Evolutionary conservation across 2,797 vertebrate species (phyloP).

Genomic region (Sebastes iracundus): DNA sequence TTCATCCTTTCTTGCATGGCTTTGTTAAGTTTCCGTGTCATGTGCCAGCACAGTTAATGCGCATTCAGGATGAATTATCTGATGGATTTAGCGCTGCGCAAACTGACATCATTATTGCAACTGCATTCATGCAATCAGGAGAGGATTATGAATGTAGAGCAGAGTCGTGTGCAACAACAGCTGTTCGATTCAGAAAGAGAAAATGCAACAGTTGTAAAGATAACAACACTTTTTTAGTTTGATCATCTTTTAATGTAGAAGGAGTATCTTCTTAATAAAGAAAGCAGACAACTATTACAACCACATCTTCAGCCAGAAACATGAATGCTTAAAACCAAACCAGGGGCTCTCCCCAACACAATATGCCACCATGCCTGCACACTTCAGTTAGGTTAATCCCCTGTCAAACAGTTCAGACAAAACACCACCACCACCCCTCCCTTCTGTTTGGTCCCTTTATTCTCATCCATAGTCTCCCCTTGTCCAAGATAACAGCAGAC

Average conservation of each 20-base stretch:
- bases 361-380: slow-evolving; percentile 18
- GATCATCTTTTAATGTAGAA: not conserved
- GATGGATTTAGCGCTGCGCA: slow-evolving; percentile 3
- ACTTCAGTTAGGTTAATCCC: slow-evolving; percentile 48
- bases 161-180: slow-evolving; percentile 19
- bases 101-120: slow-evolving; percentile 18
- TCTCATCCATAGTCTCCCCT: not conserved
- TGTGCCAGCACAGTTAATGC: not conserved
- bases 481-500: not conserved
- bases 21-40: not conserved
- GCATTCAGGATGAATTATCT: slow-evolving; percentile 1
- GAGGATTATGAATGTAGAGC: slow-evolving; percentile 40
- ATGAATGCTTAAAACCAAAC: slow-evolving; percentile 1
- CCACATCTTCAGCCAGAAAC: not conserved
- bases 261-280: not conserved
- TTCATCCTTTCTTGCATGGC: not conserved
- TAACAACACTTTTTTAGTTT: not conserved
- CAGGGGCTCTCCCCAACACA: slow-evolving; percentile 4
- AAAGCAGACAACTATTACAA: not conserved
- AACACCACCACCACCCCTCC: not conserved
- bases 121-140: slow-evolving; percentile 23
- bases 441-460: not conserved
- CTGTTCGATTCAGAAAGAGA: slow-evolving; percentile 32
- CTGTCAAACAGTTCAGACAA: slow-evolving; percentile 4
- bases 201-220: slow-evolving; percentile 35